Conservation (phyloP, 1,140 invertebrate genomes). For the Drosophila erecta region DNA sequence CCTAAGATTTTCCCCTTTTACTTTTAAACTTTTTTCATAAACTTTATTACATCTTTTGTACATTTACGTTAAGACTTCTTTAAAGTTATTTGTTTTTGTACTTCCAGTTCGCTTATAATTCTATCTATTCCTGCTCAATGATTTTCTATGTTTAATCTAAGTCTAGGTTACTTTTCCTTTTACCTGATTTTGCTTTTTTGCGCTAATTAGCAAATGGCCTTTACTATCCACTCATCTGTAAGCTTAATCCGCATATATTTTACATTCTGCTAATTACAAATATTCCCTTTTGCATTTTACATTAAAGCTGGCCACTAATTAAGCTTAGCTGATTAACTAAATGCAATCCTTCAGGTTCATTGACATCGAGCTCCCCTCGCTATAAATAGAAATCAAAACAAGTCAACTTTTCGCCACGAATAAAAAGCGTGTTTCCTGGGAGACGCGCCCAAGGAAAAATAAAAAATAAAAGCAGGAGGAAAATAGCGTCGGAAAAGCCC, state of each 20-base stretch:
- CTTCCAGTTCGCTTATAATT: background rate
- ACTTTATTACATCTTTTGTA: constrained; percentile 9
- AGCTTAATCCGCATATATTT: too few relatives aligned
- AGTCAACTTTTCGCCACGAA: constrained; percentile 44
- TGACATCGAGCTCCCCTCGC: constrained; percentile 33
- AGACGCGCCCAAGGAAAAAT: constrained; percentile 62
- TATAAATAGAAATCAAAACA: constrained; percentile 64
- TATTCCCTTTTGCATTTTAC: background rate
- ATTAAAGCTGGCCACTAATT: constrained; percentile 20
- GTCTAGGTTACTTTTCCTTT: too few relatives aligned
- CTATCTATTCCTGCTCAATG: background rate
- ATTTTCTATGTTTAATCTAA: background rate
- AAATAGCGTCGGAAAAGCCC: constrained; percentile 30
- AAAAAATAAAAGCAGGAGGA: constrained; percentile 8
- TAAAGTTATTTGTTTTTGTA: background rate
- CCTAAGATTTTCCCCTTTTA: background rate
- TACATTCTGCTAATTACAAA: background rate
- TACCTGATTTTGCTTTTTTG: background rate
- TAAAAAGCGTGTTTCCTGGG: constrained; percentile 56
- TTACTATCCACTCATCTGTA: background rate
- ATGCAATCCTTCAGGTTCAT: constrained; percentile 48
- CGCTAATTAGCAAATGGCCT: background rate
- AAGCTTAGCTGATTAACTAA: constrained; percentile 36
- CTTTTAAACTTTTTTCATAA: background rate
- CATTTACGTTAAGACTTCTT: background rate